Percentiles rank a stretch among this genome's conserved stretches.
Evolutionary conservation across 2,888 invertebrate species (phyloP).

Genomic region (Anthoptus insignis): DNA sequence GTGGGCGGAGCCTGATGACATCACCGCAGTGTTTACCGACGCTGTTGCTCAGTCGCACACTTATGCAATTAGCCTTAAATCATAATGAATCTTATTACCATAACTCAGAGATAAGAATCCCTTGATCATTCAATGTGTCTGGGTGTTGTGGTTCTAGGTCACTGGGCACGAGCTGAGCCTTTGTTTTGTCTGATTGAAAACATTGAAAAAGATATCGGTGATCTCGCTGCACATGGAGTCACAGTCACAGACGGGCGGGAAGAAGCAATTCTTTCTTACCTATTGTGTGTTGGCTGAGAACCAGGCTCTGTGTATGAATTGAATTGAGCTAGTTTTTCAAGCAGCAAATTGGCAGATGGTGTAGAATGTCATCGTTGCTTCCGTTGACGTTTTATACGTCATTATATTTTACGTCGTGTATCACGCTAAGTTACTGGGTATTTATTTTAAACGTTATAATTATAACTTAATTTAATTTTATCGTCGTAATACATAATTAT

Average conservation of each 20-base stretch:
- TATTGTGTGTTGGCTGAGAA: conserved; percentile 20
- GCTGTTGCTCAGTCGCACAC: conserved; percentile 49
- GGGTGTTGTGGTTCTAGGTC: conserved; percentile 72
- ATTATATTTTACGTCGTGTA: neutral
- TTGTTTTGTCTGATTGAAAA: conserved; percentile 43
- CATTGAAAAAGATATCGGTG: conserved; percentile 24
- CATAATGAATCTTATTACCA: conserved; percentile 27
- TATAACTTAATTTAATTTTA: no score
- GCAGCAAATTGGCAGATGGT: conserved; percentile 20
- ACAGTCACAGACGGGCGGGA: no score
- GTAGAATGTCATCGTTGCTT: conserved; percentile 5
- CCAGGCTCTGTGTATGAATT: conserved; percentile 12
- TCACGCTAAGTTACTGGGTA: no score
- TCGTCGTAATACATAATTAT: no score
- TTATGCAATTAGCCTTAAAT: conserved; percentile 47
- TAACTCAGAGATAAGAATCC: conserved; percentile 12
- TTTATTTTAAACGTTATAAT: no score
- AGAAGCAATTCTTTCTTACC: conserved; percentile 26
- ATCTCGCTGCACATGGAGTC: conserved; percentile 4
- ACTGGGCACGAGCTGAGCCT: conserved; percentile 58
- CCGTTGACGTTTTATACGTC: neutral
- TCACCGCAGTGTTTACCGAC: conserved; percentile 63
- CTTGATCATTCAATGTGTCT: conserved; percentile 47
- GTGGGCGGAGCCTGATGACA: conserved; percentile 71
- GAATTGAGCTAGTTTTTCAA: conserved; percentile 17